Percentiles rank a stretch among this genome's conserved stretches.
Conservation (phyloP, 2,797 vertebrate species). For the Rhyacichthys aspro region DNA sequence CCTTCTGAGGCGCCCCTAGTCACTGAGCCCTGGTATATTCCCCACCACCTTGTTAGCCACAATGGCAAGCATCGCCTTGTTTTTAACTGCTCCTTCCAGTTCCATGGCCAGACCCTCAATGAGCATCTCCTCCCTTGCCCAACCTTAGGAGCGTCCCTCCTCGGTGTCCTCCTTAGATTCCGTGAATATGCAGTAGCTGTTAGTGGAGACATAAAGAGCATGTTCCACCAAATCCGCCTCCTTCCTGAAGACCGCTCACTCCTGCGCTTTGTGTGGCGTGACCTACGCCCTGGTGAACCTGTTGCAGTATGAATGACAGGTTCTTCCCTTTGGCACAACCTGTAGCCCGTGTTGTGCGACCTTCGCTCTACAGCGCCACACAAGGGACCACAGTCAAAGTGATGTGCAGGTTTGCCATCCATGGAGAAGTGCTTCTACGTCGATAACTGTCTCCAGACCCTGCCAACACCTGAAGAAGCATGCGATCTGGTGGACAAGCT, state of each 20-base stretch:
- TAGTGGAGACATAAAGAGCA: background rate
- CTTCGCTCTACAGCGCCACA: no score
- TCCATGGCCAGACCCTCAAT: slow-evolving; percentile 2
- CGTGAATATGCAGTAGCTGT: background rate
- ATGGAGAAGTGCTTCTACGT: background rate
- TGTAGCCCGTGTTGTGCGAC: no score
- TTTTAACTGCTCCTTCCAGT: no score
- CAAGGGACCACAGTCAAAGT: no score
- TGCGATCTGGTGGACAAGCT: no score
- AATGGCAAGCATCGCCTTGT: background rate
- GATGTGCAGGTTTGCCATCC: background rate
- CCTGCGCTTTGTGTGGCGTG: background rate
- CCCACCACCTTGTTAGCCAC: background rate
- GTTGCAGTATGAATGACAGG: no score
- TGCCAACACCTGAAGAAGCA: background rate
- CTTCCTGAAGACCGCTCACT: background rate
- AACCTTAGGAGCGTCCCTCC: background rate
- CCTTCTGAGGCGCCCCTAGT: no score
- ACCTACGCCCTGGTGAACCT: background rate
- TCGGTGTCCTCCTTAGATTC: background rate
- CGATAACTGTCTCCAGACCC: background rate
- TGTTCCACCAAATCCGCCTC: background rate
- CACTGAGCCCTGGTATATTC: no score
- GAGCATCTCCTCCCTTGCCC: background rate
- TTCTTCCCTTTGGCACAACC: no score